A percentile compares a stretch with the other conserved stretches of the same genome.
Conservation (phyloP, 2,797 vertebrate species). For the Danio kyathit region DNA sequence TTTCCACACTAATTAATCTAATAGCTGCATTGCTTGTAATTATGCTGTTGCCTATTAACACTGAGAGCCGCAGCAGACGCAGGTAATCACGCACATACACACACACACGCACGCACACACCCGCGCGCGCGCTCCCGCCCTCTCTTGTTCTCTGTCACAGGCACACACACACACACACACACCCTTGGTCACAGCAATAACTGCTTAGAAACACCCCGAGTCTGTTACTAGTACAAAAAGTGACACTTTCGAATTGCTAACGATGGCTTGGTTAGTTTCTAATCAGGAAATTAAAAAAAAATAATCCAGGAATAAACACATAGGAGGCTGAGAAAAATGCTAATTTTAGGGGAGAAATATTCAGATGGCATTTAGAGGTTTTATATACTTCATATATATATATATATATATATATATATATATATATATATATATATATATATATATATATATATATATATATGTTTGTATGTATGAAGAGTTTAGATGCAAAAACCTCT, state of each 20-base stretch:
- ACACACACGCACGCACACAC: neutral
- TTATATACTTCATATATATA: no score
- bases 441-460: no score
- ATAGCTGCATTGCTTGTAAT: constrained; percentile 24
- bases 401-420: no score
- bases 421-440: no score
- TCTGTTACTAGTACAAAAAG: neutral
- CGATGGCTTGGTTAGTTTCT: neutral
- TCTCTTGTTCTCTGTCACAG: neutral
- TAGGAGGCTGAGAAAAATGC: no score
- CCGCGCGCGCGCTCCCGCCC: neutral
- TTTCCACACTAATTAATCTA: constrained; percentile 18
- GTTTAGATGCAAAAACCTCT: no score
- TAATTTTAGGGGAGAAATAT: no score
- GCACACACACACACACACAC: neutral
- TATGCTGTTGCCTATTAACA: constrained; percentile 11
- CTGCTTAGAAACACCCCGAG: neutral
- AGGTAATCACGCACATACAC: neutral
- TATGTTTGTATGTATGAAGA: no score
- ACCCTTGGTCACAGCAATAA: neutral
- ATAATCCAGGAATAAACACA: no score
- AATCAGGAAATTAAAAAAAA: neutral
- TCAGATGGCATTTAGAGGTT: no score
- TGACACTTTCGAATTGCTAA: neutral
- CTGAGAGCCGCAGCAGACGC: neutral